A percentile compares a stretch with the other conserved stretches of the same genome.
phyloP scores from a whole-genome alignment of 2,797 vertebrate genomes.

The Neosilurus mollespiculum region DNA sequence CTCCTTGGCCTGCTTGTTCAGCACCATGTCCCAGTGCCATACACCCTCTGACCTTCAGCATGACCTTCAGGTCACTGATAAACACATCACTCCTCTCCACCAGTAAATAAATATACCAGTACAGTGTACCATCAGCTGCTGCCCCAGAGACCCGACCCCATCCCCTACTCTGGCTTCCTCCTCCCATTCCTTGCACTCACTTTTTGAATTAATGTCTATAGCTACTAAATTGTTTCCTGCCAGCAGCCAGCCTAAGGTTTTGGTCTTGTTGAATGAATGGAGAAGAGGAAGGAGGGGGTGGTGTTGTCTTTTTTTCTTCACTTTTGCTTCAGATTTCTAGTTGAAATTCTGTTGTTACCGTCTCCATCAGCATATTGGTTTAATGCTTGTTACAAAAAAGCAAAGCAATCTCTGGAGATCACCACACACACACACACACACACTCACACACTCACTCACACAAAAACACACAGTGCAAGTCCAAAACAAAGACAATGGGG shows the following conservation, averaged over 20 bases:
- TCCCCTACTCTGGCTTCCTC: conserved; percentile 53
- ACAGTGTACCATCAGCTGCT: conserved; percentile 65
- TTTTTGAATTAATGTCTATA: conserved; percentile 10
- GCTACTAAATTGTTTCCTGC: background rate
- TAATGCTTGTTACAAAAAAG: conserved; percentile 65
- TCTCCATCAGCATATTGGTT: conserved; percentile 76
- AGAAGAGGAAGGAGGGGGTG: background rate
- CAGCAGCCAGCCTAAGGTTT: background rate
- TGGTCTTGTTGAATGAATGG: background rate
- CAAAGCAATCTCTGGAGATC: conserved; percentile 66
- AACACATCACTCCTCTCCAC: conserved; percentile 73
- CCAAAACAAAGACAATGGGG: conserved; percentile 54
- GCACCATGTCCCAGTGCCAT: conserved; percentile 47
- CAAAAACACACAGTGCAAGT: conserved; percentile 50
- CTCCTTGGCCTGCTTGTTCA: conserved; percentile 58
- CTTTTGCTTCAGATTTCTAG: conserved; percentile 10
- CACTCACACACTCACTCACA: background rate
- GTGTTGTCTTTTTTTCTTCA: conserved; percentile 22
- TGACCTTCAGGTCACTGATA: conserved; percentile 75
- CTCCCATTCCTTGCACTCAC: conserved; percentile 38
- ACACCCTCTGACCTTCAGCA: conserved; percentile 66
- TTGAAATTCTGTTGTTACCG: conserved; percentile 37
- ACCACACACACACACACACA: conserved; percentile 36
- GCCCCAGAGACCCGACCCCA: conserved; percentile 58
- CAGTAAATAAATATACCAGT: conserved; percentile 79